phyloP scores from a whole-genome alignment of 92 coral and sea anemone species.

The Metridium senile region DNA sequence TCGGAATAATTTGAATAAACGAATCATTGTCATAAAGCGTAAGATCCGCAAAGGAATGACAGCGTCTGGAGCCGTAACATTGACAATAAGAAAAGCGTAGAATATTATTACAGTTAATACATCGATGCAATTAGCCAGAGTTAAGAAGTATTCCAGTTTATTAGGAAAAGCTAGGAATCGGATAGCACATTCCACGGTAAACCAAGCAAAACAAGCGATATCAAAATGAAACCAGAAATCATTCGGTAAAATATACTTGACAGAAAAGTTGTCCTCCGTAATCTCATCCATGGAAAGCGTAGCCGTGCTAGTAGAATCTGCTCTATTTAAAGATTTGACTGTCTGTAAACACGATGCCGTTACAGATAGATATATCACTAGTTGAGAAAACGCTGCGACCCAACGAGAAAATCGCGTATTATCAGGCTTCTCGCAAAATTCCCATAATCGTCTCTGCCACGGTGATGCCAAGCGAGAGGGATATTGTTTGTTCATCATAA shows the following conservation, averaged over 20 bases:
- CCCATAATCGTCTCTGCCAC: slow-evolving; percentile 77
- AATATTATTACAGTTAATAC: slow-evolving; percentile 67
- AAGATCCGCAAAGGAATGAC: slow-evolving; percentile 34
- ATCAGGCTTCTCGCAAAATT: slow-evolving; percentile 69
- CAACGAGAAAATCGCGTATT: slow-evolving; percentile 61
- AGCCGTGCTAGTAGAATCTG: neutral
- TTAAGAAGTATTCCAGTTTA: slow-evolving; percentile 67
- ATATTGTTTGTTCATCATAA: slow-evolving; percentile 60
- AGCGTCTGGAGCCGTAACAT: slow-evolving; percentile 58
- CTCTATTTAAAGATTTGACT: slow-evolving; percentile 36
- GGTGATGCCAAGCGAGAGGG: slow-evolving; percentile 49
- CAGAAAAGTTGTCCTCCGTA: neutral
- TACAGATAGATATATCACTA: slow-evolving; percentile 57
- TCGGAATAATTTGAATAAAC: slow-evolving; percentile 73
- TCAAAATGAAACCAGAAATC: slow-evolving; percentile 74
- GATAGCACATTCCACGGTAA: slow-evolving; percentile 75
- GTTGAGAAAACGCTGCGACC: slow-evolving; percentile 64
- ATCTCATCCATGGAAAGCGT: neutral
- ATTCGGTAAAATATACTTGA: slow-evolving; percentile 5
- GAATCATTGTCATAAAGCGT: slow-evolving; percentile 60
- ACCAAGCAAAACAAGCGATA: slow-evolving; percentile 81
- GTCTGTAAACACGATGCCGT: slow-evolving; percentile 75
- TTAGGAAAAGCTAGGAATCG: slow-evolving; percentile 72
- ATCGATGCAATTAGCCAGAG: slow-evolving; percentile 69
- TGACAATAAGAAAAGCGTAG: slow-evolving; percentile 59